Conservation (phyloP, 2,797 vertebrate genomes). For the Lagorchestes hirsutus region DNA sequence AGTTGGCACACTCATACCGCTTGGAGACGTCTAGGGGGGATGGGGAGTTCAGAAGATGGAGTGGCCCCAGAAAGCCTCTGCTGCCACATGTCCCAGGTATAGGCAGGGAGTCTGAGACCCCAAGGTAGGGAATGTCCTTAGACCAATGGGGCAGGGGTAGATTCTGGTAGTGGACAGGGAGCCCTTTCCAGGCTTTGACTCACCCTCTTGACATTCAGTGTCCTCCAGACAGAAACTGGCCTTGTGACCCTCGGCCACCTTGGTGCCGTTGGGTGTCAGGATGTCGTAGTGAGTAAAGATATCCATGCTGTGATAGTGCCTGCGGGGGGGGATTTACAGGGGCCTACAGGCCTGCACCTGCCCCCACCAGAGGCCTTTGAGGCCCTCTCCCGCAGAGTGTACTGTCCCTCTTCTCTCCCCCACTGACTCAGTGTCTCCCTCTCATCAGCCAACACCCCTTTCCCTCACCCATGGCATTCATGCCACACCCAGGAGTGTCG, state of each 20-base stretch:
- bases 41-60: conserved; percentile 40
- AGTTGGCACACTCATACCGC: conserved; percentile 98
- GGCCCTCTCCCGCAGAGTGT: neutral
- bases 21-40: conserved; percentile 90
- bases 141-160: neutral
- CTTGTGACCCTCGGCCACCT: conserved; percentile 98
- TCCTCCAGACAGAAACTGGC: conserved; percentile 99
- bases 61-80: neutral
- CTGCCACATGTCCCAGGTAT: neutral
- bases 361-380: neutral
- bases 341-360: neutral
- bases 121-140: neutral
- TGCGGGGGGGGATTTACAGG: conserved; percentile 76
- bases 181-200: conserved; percentile 3
- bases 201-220: conserved; percentile 95
- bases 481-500: conserved; percentile 99
- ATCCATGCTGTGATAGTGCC: conserved; percentile 99
- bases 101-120: accelerated
- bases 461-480: conserved; percentile 94
- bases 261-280: conserved; percentile 93
- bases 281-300: conserved; percentile 98
- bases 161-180: accelerated
- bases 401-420: neutral
- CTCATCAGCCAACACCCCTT: neutral
- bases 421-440: neutral